These are phyloP conservation scores for Indri indri DNA, from an alignment of 2,113 vertebrate genomes.

Conservation along the genomic window DNA sequence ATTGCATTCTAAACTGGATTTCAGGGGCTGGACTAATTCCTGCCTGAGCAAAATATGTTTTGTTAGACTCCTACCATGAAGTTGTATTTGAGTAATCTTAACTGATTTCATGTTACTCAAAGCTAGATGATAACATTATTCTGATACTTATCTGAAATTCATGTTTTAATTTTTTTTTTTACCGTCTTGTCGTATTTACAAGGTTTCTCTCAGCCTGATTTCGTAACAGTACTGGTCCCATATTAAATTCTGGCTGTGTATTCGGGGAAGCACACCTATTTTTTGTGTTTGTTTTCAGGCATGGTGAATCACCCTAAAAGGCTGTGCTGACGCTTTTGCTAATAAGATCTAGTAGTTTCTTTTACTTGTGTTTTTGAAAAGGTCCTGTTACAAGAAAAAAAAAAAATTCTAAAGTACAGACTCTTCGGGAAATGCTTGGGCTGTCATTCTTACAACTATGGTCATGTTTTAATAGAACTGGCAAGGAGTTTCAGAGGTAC, in stretches of 20 bases:
- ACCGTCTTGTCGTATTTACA: slow-evolving; percentile 46
- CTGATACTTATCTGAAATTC: slow-evolving; percentile 47
- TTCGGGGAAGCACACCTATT: slow-evolving; percentile 50
- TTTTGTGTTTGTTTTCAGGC: slow-evolving; percentile 55
- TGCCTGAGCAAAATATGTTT: slow-evolving; percentile 28
- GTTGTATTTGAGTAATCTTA: slow-evolving; percentile 47
- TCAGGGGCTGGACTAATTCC: neutral
- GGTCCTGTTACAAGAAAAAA: neutral
- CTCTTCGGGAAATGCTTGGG: slow-evolving; percentile 21
- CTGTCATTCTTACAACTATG: neutral
- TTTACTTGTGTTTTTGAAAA: slow-evolving; percentile 56
- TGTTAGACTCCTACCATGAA: neutral
- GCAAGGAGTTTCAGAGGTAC: neutral
- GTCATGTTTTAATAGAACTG: slow-evolving; percentile 31
- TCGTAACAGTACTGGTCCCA: neutral
- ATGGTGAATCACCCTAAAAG: neutral
- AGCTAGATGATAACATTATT: slow-evolving; percentile 23
- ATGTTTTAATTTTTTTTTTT: slow-evolving; percentile 41
- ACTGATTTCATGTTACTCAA: neutral
- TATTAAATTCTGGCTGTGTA: slow-evolving; percentile 43
- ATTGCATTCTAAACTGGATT: slow-evolving; percentile 14
- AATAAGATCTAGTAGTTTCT: slow-evolving; percentile 31
- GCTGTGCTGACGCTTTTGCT: slow-evolving; percentile 6
- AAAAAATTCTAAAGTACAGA: slow-evolving; percentile 6
- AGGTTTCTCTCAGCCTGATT: slow-evolving; percentile 39